Evolutionary conservation across 1,140 invertebrate genomes (phyloP).

Genomic region (Nasonia longicornis): DNA sequence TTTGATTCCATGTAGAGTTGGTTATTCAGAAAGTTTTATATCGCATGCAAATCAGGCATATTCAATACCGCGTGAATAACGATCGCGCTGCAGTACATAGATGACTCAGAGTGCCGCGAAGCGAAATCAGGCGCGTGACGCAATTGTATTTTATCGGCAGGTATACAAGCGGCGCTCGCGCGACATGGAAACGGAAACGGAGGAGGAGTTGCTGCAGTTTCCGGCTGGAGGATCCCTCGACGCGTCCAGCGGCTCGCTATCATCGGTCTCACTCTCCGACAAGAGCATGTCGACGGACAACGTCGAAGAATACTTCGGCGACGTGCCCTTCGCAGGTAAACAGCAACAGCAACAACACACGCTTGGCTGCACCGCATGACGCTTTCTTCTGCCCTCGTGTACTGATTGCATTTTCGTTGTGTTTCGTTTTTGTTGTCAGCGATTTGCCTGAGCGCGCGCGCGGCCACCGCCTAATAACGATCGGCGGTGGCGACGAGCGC

Average conservation of each 20-base stretch:
- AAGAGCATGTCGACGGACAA: conserved; percentile 86
- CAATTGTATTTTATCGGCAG: conserved; percentile 63
- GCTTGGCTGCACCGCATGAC: conserved; percentile 71
- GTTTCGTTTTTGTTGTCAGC: conserved; percentile 64
- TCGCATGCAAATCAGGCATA: too few species aligned
- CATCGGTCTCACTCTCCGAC: conserved; percentile 78
- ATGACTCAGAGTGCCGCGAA: background rate
- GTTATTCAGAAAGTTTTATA: too few species aligned
- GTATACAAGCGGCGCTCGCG: conserved; percentile 84
- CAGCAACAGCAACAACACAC: conserved; percentile 66
- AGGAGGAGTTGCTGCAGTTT: conserved; percentile 74
- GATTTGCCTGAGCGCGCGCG: conserved; percentile 52
- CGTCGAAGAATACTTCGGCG: conserved; percentile 87
- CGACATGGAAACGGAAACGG: conserved; percentile 83
- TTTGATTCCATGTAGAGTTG: too few species aligned
- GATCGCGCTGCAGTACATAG: background rate
- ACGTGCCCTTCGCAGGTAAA: conserved; percentile 89
- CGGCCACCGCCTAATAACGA: background rate
- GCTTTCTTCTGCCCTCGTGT: conserved; percentile 68
- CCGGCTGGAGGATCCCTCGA: conserved; percentile 69
- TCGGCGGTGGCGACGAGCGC: background rate
- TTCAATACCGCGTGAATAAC: too few species aligned
- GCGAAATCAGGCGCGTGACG: background rate
- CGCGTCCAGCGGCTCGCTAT: conserved; percentile 73
- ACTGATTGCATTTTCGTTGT: conserved; percentile 68